phyloP scores from a whole-genome alignment of 1,140 invertebrate genomes.

The Drosophila tristis region DNA sequence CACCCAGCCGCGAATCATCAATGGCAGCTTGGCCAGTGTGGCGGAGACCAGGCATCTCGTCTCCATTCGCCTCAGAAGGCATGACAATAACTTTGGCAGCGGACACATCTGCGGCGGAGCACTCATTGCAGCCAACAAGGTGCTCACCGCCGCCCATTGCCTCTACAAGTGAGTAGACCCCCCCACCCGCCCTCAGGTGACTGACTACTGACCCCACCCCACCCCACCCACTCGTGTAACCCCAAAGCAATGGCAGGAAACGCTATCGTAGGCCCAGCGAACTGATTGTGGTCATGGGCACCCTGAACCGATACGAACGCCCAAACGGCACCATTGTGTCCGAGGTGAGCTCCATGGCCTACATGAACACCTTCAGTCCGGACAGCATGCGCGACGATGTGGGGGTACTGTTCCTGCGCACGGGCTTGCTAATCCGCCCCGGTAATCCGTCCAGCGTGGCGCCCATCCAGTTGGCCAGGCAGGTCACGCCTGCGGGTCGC shows the following conservation, averaged over 20 bases:
- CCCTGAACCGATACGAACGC: slow-evolving; percentile 70
- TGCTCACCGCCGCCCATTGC: slow-evolving; percentile 85
- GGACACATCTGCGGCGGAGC: slow-evolving; percentile 84
- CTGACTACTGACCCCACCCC: too few relatives aligned
- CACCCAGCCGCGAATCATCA: slow-evolving; percentile 64
- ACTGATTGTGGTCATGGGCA: slow-evolving; percentile 77
- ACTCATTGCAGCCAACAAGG: slow-evolving; percentile 77
- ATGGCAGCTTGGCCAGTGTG: slow-evolving; percentile 57
- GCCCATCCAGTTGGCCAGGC: slow-evolving; percentile 61
- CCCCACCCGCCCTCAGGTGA: neutral
- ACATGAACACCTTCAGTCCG: slow-evolving; percentile 78
- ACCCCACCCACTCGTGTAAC: too few relatives aligned
- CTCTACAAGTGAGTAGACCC: slow-evolving; percentile 77
- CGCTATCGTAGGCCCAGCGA: slow-evolving; percentile 70
- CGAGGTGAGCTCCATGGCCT: slow-evolving; percentile 72
- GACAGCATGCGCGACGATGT: slow-evolving; percentile 80
- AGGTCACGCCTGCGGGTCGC: slow-evolving; percentile 35
- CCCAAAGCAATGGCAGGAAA: slow-evolving; percentile 53
- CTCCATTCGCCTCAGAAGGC: slow-evolving; percentile 67
- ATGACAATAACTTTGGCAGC: slow-evolving; percentile 70
- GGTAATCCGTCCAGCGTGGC: slow-evolving; percentile 42
- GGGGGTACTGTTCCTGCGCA: slow-evolving; percentile 68
- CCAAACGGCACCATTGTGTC: slow-evolving; percentile 69
- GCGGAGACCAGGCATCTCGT: slow-evolving; percentile 74
- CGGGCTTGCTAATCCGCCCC: slow-evolving; percentile 13